Evolutionary conservation across 2,113 vertebrate species (phyloP), one percentile per base, ranked within the genome.

Genomic region (Miniopterus natalensis): DNA sequence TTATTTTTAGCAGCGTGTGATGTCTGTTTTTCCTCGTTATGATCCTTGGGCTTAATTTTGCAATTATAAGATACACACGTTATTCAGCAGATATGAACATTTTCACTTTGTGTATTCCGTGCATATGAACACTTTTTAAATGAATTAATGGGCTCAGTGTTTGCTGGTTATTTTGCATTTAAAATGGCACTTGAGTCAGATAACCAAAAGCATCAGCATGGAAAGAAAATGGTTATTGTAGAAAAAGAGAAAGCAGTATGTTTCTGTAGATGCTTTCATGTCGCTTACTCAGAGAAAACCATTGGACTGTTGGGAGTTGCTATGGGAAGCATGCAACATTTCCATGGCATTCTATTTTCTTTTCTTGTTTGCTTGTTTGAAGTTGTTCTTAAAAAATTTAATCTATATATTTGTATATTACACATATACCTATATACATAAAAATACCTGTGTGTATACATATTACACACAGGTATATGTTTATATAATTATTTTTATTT

Each of bases 1-100:
- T 94, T 97, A 94, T 97, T 95, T 95, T 97, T 97, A 96, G 83
- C 93, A 93, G 42, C 17, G 1, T 78, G 61, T 77, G 79, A 94
- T 87, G 20, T 92, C 74, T 95, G 36, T 63, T 95, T 96, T 90
- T 96, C n/a, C 88, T 90, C 53, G 74, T 96, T 88, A 92, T 88
- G 87, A 95, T 93, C 84, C 59, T 31, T 53, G 47, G 68, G 79
- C 70, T 95, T 89, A 92, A 63, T 96, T 84, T 94, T 92, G 87
- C 63, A 80, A 5, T 88, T 84, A 49, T 61, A 86, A 74, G 51
- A 53, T 79, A 57, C 10, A 68, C 61, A 73, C 1, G 1, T 96
- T 65, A 92, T 77, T 96, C 74, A 73, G 66, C n/a, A 80, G 68
- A 96, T 88, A 90, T 0, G 90, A 93, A 86, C 7, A 15, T 89